These are phyloP conservation scores for Nicator chloris DNA, from an alignment of 2,113 vertebrate genomes.

Conservation along the genomic window DNA sequence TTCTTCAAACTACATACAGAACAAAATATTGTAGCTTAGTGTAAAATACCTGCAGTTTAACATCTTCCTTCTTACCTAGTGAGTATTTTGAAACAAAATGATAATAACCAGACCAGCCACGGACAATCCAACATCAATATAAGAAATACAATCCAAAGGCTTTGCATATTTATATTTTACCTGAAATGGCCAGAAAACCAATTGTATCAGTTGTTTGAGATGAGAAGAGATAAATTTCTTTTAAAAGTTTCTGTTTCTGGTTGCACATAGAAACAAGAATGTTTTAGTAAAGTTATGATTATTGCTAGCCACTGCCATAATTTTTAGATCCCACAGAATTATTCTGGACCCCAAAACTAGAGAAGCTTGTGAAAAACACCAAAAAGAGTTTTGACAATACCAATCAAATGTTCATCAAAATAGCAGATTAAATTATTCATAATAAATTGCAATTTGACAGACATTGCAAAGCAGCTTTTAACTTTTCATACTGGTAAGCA, in stretches of 20 bases:
- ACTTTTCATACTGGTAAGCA: not conserved
- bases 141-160: slow-evolving; percentile 42
- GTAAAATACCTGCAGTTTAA: not conserved
- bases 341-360: not conserved
- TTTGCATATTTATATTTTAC: slow-evolving; percentile 32
- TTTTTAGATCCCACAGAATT: not conserved
- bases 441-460: not conserved
- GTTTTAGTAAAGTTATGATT: not conserved
- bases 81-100: slow-evolving; percentile 60
- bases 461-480: not conserved
- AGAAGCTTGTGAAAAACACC: not conserved
- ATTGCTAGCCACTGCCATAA: not conserved
- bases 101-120: slow-evolving; percentile 36
- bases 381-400: not conserved
- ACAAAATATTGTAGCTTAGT: not conserved
- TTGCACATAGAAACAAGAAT: not conserved
- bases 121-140: slow-evolving; percentile 42
- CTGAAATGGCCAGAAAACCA: slow-evolving; percentile 59
- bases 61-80: slow-evolving; percentile 57
- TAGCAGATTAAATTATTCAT: not conserved
- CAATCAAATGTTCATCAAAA: not conserved
- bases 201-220: not conserved
- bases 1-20: not conserved
- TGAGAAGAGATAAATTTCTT: not conserved
- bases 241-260: not conserved